A percentile compares a stretch with the other conserved stretches of the same genome.
Conservation (phyloP, 2,888 invertebrate genomes). For the Neoscelio sp. region DNA sequence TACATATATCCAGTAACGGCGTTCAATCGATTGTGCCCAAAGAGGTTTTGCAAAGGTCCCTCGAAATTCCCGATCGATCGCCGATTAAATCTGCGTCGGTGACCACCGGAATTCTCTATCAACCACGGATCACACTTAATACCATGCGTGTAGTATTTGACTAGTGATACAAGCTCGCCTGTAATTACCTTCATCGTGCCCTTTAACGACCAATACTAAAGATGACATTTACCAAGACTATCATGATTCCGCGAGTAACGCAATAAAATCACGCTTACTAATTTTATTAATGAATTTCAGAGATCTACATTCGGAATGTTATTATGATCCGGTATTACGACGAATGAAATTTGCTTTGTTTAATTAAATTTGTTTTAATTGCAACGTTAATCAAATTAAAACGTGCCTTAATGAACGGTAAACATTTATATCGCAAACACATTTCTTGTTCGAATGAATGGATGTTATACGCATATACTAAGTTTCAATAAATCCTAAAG, state of each 20-base stretch:
- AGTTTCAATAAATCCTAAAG: no score
- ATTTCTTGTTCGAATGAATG: no score
- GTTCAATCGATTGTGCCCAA: constrained; percentile 36
- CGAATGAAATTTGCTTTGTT: no score
- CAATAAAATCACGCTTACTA: constrained; percentile 20
- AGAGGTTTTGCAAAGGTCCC: constrained; percentile 34
- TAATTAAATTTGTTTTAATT: no score
- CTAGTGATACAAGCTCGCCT: constrained; percentile 45
- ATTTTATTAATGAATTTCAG: constrained; percentile 22
- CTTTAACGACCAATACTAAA: constrained; percentile 48
- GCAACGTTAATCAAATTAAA: no score
- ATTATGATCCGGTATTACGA: no score
- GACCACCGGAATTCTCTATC: constrained; percentile 53
- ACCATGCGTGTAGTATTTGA: constrained; percentile 48
- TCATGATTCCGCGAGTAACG: constrained; percentile 9
- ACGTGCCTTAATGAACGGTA: no score
- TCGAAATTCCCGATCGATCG: constrained; percentile 54
- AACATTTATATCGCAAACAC: no score
- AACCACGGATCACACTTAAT: constrained; percentile 61
- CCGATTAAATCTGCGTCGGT: constrained; percentile 50
- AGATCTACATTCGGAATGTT: constrained; percentile 17
- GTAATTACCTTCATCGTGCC: constrained; percentile 53
- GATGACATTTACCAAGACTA: constrained; percentile 42
- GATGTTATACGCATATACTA: no score
- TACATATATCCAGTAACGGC: constrained; percentile 7